These are phyloP conservation scores for Sebastes fasciatus DNA, from an alignment of 2,113 vertebrate species.

Conservation along the genomic window DNA sequence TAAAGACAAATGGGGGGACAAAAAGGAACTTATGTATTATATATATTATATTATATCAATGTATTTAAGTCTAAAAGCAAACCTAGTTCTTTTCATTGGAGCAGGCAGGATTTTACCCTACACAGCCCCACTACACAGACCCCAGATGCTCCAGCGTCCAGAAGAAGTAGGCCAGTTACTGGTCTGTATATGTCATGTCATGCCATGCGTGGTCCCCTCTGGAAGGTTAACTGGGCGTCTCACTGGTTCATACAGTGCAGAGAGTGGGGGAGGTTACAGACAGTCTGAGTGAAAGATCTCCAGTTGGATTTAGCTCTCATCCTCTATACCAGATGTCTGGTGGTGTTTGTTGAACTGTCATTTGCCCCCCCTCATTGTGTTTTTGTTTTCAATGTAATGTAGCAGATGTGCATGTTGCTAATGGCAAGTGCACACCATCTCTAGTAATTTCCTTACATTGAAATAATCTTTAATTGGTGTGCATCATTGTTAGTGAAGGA, in stretches of 20 bases:
- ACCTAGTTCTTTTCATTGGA: background rate
- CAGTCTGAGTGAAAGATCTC: slow-evolving; percentile 53
- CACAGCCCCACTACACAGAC: background rate
- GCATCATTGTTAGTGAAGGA: background rate
- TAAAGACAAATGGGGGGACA: no score
- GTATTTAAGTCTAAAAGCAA: background rate
- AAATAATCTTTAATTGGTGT: background rate
- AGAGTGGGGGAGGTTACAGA: slow-evolving; percentile 66
- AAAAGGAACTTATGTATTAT: no score
- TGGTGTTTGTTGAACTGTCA: slow-evolving; percentile 25
- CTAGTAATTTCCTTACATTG: background rate
- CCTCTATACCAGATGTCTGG: slow-evolving; percentile 58
- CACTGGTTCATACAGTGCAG: slow-evolving; percentile 44
- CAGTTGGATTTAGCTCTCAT: slow-evolving; percentile 44
- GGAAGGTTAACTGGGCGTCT: slow-evolving; percentile 55
- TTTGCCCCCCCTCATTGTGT: background rate
- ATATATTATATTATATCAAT: background rate
- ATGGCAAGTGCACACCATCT: background rate
- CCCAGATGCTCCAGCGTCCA: slow-evolving; percentile 35
- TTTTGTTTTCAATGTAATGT: slow-evolving; percentile 12
- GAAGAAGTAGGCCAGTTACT: slow-evolving; percentile 70
- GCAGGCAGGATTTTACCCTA: background rate
- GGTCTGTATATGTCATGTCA: slow-evolving; percentile 57
- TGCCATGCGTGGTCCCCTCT: slow-evolving; percentile 41
- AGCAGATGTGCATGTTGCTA: slow-evolving; percentile 29